Percentiles rank a stretch among this genome's conserved stretches.
Evolutionary conservation across 2,888 invertebrate genomes (phyloP).

Genomic region (Callyntrura guangdongensis): DNA sequence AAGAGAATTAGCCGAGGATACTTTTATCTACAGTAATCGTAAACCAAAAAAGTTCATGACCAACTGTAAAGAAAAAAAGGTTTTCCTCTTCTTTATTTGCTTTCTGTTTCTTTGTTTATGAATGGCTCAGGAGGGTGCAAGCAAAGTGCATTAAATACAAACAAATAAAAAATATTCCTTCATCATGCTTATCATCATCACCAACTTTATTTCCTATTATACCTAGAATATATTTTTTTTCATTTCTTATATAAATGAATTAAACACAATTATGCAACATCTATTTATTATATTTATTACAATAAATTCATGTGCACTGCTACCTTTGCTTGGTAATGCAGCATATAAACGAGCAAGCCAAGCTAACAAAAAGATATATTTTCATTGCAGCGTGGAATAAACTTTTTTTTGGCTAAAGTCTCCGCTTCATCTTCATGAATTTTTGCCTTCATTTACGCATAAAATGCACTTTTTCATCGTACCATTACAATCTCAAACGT

Average conservation of each 20-base stretch:
- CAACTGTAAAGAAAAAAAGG: conserved; percentile 51
- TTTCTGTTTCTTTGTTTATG: conserved; percentile 55
- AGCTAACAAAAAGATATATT: conserved; percentile 25
- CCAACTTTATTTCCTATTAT: too few relatives aligned
- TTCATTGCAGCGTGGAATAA: conserved; percentile 69
- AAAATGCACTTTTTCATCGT: conserved; percentile 70
- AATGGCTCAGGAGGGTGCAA: conserved; percentile 72
- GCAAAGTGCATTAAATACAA: conserved; percentile 9
- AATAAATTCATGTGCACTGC: background rate
- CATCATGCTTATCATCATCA: background rate
- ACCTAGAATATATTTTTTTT: conserved; percentile 4
- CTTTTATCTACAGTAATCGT: background rate
- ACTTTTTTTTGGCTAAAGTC: conserved; percentile 49
- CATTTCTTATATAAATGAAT: conserved; percentile 14
- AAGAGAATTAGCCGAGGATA: background rate
- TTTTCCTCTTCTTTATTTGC: conserved; percentile 24
- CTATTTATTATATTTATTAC: background rate
- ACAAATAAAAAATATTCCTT: background rate
- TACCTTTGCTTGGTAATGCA: background rate
- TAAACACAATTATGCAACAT: conserved; percentile 37
- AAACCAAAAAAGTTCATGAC: conserved; percentile 72
- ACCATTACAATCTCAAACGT: conserved; percentile 34
- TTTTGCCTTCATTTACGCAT: conserved; percentile 73
- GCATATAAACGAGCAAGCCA: background rate
- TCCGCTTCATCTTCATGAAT: background rate